Base-by-base conservation (phyloP, 1,140 invertebrate genomes). In the Drosophila subobscura region DNA sequence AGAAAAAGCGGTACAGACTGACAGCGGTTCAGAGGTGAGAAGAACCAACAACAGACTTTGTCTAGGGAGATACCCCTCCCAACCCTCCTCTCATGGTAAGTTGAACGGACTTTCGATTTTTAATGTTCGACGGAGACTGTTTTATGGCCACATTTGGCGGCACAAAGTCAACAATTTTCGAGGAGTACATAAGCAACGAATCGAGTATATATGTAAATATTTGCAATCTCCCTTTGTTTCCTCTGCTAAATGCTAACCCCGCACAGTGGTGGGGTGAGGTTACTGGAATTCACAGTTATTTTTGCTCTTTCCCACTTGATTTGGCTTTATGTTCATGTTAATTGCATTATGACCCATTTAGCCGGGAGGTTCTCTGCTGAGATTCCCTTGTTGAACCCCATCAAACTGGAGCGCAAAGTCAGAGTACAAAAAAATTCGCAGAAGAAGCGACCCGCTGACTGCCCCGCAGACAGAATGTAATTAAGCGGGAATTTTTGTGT, bases 71-170 rank as follows among this genome's bases (percentile, higher is more conserved):
- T 46, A 37, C 10, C 10, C 33, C 33, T 8, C 16, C 25, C 16
- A 20, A 20, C 16, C 14, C n/a, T 29, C 14, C 22, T 49, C 66
- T 51, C 37, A 57, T 56, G 53, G 33, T 46, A 58, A 68, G 83
- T 88, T 88, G 83, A 88, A 88, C 73, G 83, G 64, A 88, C 83
- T 88, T 76, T 88, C 78, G 66, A 76, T 79, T 81, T 77, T 84
- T 84, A 64, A 74, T 74, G 52, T 41, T 55, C 44, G 49, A 53
- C 50, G 58, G 61, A 42, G 29, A 27, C 44, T 54, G n/a, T 85
- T 80, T 77, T 74, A 77, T 67, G 44, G 58, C 58, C 49, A 57
- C 49, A 71, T 81, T 81, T 83, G 59, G 66, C 60, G 27, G 79
- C 63, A 70, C 72, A 86, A 77, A 77, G 61, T 81, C 77, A 88